Conservation (phyloP, 2,113 vertebrate species). For the Ginglymostoma cirratum region DNA sequence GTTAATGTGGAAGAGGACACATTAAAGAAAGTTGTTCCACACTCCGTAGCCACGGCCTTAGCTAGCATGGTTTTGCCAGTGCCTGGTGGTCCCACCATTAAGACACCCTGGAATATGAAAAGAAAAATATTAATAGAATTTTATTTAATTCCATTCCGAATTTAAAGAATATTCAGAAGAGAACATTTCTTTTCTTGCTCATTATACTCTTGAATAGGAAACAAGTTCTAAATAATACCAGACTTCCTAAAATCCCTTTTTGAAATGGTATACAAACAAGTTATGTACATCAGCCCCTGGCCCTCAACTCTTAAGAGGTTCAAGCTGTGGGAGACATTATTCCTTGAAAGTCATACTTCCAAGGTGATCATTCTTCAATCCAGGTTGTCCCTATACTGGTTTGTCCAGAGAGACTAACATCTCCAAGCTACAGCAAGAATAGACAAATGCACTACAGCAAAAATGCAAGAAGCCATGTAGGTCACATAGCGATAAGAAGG, state of each 20-base stretch:
- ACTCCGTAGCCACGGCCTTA: conserved; percentile 71
- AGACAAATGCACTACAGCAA: background rate
- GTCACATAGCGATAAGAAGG: background rate
- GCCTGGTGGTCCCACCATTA: conserved; percentile 75
- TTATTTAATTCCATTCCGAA: background rate
- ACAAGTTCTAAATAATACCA: background rate
- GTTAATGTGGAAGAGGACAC: conserved; percentile 71
- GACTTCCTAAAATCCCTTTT: background rate
- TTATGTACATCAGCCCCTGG: background rate
- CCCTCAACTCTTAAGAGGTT: too few relatives aligned
- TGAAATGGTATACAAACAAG: background rate
- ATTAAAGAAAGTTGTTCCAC: conserved; percentile 71
- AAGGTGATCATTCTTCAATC: too few relatives aligned
- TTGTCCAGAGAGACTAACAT: background rate
- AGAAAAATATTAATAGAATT: background rate
- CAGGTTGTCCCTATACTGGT: background rate
- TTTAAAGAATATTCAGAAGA: background rate
- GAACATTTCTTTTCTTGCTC: background rate
- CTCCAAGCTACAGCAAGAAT: background rate
- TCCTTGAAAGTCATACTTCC: too few relatives aligned
- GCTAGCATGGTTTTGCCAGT: conserved; percentile 75
- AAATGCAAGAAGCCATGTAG: background rate
- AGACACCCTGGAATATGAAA: conserved; percentile 56
- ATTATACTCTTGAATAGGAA: background rate
- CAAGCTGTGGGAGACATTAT: background rate